phyloP scores from a whole-genome alignment of 2,888 invertebrate species.

The Lasioglossum malachurum region DNA sequence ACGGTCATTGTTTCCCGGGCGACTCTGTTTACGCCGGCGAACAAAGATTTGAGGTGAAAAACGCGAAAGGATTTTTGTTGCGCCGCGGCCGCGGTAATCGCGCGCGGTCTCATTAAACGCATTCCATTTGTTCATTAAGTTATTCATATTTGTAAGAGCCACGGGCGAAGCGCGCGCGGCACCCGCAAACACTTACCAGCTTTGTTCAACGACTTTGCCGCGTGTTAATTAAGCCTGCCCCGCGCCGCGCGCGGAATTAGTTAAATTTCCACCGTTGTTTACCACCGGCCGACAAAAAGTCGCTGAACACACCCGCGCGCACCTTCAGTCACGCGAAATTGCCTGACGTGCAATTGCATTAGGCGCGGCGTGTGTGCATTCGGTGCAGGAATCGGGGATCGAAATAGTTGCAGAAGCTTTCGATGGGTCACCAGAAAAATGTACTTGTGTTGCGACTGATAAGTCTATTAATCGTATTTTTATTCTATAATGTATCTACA shows the following conservation, averaged over 20 bases:
- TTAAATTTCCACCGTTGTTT: constrained; percentile 46
- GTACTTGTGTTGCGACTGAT: not conserved
- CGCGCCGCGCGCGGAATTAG: constrained; percentile 40
- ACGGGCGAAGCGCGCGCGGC: constrained; percentile 14
- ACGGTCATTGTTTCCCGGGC: not conserved
- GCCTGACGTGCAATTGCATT: not conserved
- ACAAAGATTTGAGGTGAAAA: not conserved
- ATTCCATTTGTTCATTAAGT: constrained; percentile 49
- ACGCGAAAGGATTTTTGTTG: constrained; percentile 21
- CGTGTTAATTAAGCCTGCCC: constrained; percentile 40
- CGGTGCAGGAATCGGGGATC: not conserved
- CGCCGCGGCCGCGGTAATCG: not conserved
- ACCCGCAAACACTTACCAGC: constrained; percentile 41
- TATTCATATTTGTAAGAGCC: constrained; percentile 45
- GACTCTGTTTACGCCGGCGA: constrained; percentile 6
- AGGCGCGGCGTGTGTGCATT: not conserved
- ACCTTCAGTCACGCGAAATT: not conserved
- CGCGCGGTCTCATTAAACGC: constrained; percentile 32
- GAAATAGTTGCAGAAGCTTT: not conserved
- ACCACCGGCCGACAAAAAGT: constrained; percentile 29
- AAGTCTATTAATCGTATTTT: too few species aligned
- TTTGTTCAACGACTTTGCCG: constrained; percentile 43
- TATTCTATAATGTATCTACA: too few species aligned
- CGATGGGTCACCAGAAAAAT: not conserved
- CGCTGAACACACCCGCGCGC: not conserved